Percentiles rank a stretch among this genome's conserved stretches.
Conservation (phyloP, 2,113 vertebrate genomes). For the Origma solitaria region DNA sequence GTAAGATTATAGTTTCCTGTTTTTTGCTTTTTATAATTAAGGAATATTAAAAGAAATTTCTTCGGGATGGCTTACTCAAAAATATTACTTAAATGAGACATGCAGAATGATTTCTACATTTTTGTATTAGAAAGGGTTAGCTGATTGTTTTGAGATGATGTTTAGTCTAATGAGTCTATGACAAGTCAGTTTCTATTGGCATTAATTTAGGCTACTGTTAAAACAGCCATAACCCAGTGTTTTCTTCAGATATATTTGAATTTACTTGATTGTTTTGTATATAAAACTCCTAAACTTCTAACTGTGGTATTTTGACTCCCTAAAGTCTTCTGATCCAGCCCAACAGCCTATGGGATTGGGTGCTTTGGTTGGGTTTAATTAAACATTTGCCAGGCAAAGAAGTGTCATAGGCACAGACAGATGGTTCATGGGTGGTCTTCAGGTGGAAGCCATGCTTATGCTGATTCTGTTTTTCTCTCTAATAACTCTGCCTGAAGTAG, state of each 20-base stretch:
- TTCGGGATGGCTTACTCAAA: not conserved
- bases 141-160: not conserved
- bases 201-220: not conserved
- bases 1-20: not conserved
- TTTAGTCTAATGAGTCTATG: not conserved
- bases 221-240: not conserved
- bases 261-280: slow-evolving; percentile 7
- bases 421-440: not conserved
- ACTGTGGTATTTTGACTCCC: not conserved
- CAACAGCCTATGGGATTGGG: not conserved
- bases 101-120: not conserved
- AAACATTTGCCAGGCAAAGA: not conserved
- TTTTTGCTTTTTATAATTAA: not conserved
- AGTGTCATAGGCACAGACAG: not conserved
- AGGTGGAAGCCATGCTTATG: not conserved
- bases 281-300: not conserved
- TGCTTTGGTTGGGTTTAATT: not conserved
- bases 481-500: not conserved
- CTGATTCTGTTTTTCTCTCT: not conserved
- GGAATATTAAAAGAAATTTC: not conserved
- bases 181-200: not conserved
- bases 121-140: not conserved
- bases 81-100: not conserved
- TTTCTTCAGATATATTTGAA: slow-evolving; percentile 18
- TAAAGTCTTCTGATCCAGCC: not conserved